Evolutionary conservation across 1,140 invertebrate species (phyloP), one percentile per base, ranked within the genome.

Genomic region (Holcopasites calliopsidis): DNA sequence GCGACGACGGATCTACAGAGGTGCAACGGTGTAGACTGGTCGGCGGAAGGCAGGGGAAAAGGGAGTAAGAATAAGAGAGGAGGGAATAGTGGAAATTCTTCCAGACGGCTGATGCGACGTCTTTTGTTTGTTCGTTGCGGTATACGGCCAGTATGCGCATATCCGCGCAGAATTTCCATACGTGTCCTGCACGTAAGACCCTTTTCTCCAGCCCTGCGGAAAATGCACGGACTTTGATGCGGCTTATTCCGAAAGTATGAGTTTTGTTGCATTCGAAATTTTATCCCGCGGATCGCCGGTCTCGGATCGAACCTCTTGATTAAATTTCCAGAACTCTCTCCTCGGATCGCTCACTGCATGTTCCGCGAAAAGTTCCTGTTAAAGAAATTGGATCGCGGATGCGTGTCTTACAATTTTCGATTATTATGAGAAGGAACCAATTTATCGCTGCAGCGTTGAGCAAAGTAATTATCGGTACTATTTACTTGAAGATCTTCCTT

Each of bases 41-140:
- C 57, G n/a, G 61, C 10, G 18, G 0, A 21, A 44, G 42, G 11
- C 38, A 50, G 38, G 23, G 18, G 40, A 26, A 18, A 13, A 23
- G n/a, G 35, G 28, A 16, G 47, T 4, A 18, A 50, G 75, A 78
- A 77, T 76, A 76, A 73, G 78, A 76, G 64, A 52, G 47, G 52
- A 66, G 71, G 80, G 75, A 84, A 80, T 75, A 61, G 40, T 50
- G 47, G 49, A 65, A 82, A 79, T 81, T 85, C 74, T 82, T 71
- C 62, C 42, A 62, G 77, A 80, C 58, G 77, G 78, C 69, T 77
- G 80, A 85, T 83, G 74, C 70, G 78, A 80, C 73, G 81, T 75
- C 75, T 85, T 85, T 65, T 85, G 74, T 71, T 68, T 77, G 74
- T 76, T 73, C 70, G 76, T 66, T 65, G 72, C 44, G 74, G 55